phyloP scores from a whole-genome alignment of 1,140 invertebrate genomes.

The Nebria ingens region DNA sequence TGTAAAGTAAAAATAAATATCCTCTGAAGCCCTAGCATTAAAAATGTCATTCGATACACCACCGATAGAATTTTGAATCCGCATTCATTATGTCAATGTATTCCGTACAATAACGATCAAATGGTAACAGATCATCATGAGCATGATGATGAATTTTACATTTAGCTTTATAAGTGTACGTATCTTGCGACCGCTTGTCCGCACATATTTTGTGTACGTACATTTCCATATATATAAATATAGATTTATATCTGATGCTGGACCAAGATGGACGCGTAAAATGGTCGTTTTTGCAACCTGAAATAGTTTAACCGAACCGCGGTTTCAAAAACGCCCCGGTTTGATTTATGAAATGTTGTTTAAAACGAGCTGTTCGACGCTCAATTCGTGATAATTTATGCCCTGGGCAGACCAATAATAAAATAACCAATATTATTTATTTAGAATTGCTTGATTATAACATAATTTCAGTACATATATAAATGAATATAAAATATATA shows the following conservation, averaged over 20 bases:
- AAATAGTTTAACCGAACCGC: too few relatives aligned
- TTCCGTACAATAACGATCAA: too few relatives aligned
- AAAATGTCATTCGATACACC: too few relatives aligned
- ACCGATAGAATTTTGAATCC: too few relatives aligned
- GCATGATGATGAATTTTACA: too few relatives aligned
- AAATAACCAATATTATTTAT: constrained; percentile 13
- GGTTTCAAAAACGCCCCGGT: background rate
- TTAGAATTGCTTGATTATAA: constrained; percentile 15
- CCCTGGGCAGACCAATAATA: constrained; percentile 19
- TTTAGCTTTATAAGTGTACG: constrained; percentile 3
- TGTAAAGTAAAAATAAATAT: too few relatives aligned
- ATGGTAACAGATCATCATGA: too few relatives aligned
- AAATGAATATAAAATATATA: constrained; percentile 22
- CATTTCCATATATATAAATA: too few relatives aligned
- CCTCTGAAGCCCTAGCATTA: too few relatives aligned
- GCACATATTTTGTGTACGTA: background rate
- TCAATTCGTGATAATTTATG: constrained; percentile 18
- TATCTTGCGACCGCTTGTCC: background rate
- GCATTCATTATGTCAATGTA: too few relatives aligned
- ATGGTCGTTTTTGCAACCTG: background rate
- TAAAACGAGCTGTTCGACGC: background rate
- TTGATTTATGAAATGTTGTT: background rate
- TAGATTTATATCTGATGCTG: constrained; percentile 15
- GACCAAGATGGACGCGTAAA: constrained; percentile 13
- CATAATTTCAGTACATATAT: constrained; percentile 14